Percentiles rank a stretch among this genome's conserved stretches.
These are phyloP conservation scores for Meta bourneti DNA, from an alignment of 2,888 invertebrate genomes.

Conservation along the genomic window DNA sequence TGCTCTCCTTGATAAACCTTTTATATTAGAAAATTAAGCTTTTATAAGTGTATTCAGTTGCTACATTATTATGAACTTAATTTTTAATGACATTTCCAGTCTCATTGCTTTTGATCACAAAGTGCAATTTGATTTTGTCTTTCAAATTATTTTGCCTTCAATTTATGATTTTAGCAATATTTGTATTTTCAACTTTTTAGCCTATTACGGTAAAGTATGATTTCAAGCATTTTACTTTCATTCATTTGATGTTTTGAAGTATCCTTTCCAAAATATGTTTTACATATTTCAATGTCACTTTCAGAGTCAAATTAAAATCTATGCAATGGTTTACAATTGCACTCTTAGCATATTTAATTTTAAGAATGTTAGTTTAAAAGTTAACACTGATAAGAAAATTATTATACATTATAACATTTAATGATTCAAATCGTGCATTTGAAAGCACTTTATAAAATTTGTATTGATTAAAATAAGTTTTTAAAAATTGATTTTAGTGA, in stretches of 20 bases:
- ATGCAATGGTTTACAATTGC: too few species aligned
- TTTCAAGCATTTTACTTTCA: neutral
- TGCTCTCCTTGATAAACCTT: slow-evolving; percentile 58
- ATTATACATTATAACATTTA: too few species aligned
- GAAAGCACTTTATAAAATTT: too few species aligned
- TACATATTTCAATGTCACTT: too few species aligned
- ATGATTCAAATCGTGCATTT: too few species aligned
- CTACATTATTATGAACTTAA: slow-evolving; percentile 49
- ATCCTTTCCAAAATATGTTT: too few species aligned
- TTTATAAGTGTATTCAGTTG: slow-evolving; percentile 71
- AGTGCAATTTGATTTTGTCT: slow-evolving; percentile 44
- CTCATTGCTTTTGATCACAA: slow-evolving; percentile 38
- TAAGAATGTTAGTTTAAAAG: too few species aligned
- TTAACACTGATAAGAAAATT: too few species aligned
- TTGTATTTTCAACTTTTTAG: neutral
- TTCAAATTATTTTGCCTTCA: slow-evolving; percentile 62
- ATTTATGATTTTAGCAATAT: slow-evolving; percentile 40
- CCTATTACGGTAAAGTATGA: neutral
- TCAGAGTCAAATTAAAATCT: too few species aligned
- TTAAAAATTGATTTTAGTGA: too few species aligned
- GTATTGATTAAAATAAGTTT: too few species aligned
- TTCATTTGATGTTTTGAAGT: neutral
- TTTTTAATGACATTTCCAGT: slow-evolving; percentile 40
- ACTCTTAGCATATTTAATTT: too few species aligned
- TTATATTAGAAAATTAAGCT: slow-evolving; percentile 59